Conservation (phyloP, 2,797 vertebrate genomes). For the Sciurus carolinensis region DNA sequence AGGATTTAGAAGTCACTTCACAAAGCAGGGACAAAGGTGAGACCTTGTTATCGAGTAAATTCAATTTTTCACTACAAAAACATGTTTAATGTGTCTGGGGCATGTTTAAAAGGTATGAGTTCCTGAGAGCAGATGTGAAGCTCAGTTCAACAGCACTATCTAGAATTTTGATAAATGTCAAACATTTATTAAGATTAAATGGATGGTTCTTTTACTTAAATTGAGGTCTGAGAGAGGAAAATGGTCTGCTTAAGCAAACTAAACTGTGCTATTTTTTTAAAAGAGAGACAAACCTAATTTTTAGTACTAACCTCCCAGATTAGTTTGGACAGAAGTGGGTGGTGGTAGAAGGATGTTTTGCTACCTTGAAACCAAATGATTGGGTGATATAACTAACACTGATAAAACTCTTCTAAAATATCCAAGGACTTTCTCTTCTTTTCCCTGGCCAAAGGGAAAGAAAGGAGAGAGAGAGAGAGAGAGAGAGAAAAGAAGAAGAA, state of each 20-base stretch:
- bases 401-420: constrained; percentile 46
- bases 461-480: not conserved
- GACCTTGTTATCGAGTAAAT: not conserved
- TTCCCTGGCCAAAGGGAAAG: not conserved
- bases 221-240: not conserved
- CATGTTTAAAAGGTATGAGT: not conserved
- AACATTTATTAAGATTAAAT: not conserved
- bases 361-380: constrained; percentile 56
- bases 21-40: not conserved
- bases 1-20: not conserved
- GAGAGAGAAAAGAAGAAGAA: no score
- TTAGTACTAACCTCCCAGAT: constrained; percentile 49
- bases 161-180: not conserved
- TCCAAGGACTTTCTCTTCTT: constrained; percentile 27
- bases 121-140: not conserved
- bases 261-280: not conserved
- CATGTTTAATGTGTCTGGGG: not conserved
- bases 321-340: not conserved
- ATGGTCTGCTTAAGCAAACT: not conserved
- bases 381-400: not conserved
- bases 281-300: not conserved
- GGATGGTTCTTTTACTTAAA: not conserved
- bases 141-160: not conserved
- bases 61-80: not conserved
- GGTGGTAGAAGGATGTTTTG: not conserved